Evolutionary conservation across 92 coral and sea anemone species (phyloP).

Genomic region (Galaxea fascicularis): DNA sequence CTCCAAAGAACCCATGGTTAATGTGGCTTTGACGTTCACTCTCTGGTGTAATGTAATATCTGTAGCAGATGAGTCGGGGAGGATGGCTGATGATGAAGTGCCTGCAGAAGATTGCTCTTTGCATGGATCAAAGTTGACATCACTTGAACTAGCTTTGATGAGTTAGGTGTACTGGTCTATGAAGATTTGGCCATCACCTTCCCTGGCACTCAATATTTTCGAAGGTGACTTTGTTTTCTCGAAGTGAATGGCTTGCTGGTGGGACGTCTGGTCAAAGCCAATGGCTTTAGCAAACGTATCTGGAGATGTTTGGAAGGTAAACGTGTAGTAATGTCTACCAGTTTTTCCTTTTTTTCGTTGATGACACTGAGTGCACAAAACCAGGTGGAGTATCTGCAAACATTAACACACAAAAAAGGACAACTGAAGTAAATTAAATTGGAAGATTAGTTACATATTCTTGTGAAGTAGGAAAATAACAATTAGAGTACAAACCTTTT

Average conservation of each 20-base stretch:
- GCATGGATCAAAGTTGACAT: constrained; percentile 47
- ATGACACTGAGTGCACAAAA: constrained; percentile 54
- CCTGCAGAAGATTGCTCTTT: constrained; percentile 24
- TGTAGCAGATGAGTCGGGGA: constrained; percentile 38
- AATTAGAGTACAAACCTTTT: constrained; percentile 47
- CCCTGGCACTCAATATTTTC: constrained; percentile 56
- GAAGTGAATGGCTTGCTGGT: constrained; percentile 54
- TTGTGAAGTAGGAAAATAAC: constrained; percentile 43
- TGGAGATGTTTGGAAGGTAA: constrained; percentile 42
- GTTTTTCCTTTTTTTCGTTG: constrained; percentile 52
- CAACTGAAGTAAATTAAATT: constrained; percentile 38
- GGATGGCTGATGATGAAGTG: constrained; percentile 13
- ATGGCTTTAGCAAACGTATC: constrained; percentile 38
- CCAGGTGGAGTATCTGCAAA: constrained; percentile 34
- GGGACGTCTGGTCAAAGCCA: constrained; percentile 65
- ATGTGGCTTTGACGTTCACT: constrained; percentile 54
- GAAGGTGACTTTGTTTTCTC: constrained; percentile 54
- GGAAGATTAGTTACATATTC: constrained; percentile 37
- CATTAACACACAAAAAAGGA: constrained; percentile 2
- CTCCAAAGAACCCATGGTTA: constrained; percentile 44
- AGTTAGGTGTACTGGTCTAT: constrained; percentile 44
- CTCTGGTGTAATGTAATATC: constrained; percentile 56
- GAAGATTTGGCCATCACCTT: constrained; percentile 49
- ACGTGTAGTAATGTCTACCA: constrained; percentile 61
- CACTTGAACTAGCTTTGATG: constrained; percentile 42